Base-by-base conservation (phyloP, 2,888 invertebrate species). In the Sminthurides aquaticus region DNA sequence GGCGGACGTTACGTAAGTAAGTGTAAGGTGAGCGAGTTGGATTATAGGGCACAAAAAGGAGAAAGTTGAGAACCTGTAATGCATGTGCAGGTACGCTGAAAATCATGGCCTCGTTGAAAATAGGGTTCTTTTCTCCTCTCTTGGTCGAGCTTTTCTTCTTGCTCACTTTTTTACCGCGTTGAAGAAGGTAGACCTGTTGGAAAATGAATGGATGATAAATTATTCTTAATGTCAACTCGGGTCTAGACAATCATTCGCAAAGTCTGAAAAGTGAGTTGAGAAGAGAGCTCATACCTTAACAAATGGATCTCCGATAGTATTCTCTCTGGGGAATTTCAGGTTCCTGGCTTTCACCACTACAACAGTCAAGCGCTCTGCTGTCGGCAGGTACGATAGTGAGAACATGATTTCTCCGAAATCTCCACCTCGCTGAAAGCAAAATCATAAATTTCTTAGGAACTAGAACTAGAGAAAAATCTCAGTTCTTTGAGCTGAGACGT, bases 91-190 rank as follows among this genome's bases (percentile, higher is more conserved):
- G 88, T 64, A 90, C 86, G 75, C 86, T 88, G 79, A 90, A 90
- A 75, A 89, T 90, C 84, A 90, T 89, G 22, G 89, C 87, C 79
- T 90, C 90, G 78, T 90, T 90, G 78, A 88, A 90, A 71, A 88
- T 88, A 0, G 89, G 89, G 76, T 86, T 85, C 62, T 84, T 83
- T 75, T 90, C 89, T 48, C 85, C 85, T 71, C 85, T 83, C 76
- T 90, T 90, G 18, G 86, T 82, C 20, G 88, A 85, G 26, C 90
- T 90, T 76, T 87, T 87, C 79, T 90, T 90, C 79, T 90, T 90
- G 76, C 87, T 85, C 59, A 90, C 84, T 78, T 89, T 90, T 77
- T 88, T 89, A 1, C 88, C 88, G 76, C 89, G 86, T 77, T 89
- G 88, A 74, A 90, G 82, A 58, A 90, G 79, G 77, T 90, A 90